Percentiles rank a stretch among this genome's conserved stretches.
phyloP scores from a whole-genome alignment of 2,888 invertebrate genomes.

The Agapetus fuscipes region DNA sequence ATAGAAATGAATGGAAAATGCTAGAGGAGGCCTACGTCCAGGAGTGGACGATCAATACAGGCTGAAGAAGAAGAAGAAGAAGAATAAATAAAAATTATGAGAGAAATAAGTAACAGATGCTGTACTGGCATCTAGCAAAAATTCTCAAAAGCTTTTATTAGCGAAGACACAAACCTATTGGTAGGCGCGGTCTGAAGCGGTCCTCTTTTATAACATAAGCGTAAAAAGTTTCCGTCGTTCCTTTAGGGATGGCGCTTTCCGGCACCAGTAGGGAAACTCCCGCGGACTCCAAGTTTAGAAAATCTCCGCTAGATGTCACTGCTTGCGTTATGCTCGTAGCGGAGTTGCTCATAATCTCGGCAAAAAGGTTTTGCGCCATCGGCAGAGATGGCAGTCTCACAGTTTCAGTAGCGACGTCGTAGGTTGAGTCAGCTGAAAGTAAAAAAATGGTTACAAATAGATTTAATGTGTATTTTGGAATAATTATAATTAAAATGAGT shows the following conservation, averaged over 20 bases:
- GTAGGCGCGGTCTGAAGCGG: conserved; percentile 65
- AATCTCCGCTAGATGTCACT: conserved; percentile 39
- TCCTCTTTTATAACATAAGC: conserved; percentile 74
- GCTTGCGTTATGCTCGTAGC: conserved; percentile 30
- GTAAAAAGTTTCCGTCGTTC: conserved; percentile 64
- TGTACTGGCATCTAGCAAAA: too few species aligned
- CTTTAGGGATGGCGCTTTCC: conserved; percentile 64
- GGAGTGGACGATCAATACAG: too few species aligned
- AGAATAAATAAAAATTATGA: too few species aligned
- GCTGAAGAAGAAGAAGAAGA: too few species aligned
- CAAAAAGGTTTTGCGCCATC: conserved; percentile 26
- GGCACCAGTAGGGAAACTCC: conserved; percentile 68
- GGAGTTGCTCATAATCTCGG: conserved; percentile 13
- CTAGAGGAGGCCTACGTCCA: too few species aligned
- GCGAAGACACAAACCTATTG: conserved; percentile 42
- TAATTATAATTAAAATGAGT: conserved; percentile 2
- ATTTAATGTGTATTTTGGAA: not conserved
- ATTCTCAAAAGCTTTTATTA: too few species aligned
- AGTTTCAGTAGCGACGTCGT: conserved; percentile 68
- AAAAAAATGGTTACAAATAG: too few species aligned
- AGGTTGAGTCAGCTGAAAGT: conserved; percentile 63
- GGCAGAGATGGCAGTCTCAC: conserved; percentile 48
- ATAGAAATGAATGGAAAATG: too few species aligned
- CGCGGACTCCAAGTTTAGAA: conserved; percentile 49
- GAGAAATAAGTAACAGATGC: too few species aligned